These are phyloP conservation scores for Portevinia maculata DNA, from an alignment of 2,888 invertebrate genomes.

Conservation along the genomic window DNA sequence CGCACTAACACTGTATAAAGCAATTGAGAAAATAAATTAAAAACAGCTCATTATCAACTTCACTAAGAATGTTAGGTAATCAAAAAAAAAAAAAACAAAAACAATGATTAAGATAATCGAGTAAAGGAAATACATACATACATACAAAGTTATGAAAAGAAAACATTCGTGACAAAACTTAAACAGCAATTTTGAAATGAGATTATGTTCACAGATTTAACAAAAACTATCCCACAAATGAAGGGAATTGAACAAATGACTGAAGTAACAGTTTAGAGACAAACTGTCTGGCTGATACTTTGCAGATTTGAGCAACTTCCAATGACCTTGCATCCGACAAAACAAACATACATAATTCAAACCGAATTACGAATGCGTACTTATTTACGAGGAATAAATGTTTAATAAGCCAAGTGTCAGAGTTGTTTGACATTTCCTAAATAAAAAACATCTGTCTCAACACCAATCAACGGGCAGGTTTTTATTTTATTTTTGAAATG, in stretches of 20 bases:
- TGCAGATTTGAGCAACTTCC: too few species aligned
- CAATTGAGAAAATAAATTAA: constrained; percentile 9
- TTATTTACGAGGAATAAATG: constrained; percentile 10
- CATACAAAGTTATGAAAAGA: constrained; percentile 18
- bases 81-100: constrained; percentile 45
- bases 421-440: not conserved
- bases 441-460: constrained; percentile 7
- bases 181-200: constrained; percentile 33
- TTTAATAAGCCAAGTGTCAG: not conserved
- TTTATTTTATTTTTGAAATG: too few species aligned
- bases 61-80: constrained; percentile 65
- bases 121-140: constrained; percentile 15
- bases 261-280: not conserved
- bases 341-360: too few species aligned
- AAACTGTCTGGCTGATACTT: too few species aligned
- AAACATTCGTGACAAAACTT: constrained; percentile 13
- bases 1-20: too few species aligned
- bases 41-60: constrained; percentile 46
- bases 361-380: not conserved
- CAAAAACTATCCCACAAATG: constrained; percentile 36
- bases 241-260: constrained; percentile 8
- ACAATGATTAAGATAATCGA: constrained; percentile 51
- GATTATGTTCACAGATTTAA: constrained; percentile 3
- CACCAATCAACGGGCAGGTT: not conserved
- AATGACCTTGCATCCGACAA: too few species aligned